Evolutionary conservation across 2,113 vertebrate species (phyloP).

Genomic region (Caracal caracal): DNA sequence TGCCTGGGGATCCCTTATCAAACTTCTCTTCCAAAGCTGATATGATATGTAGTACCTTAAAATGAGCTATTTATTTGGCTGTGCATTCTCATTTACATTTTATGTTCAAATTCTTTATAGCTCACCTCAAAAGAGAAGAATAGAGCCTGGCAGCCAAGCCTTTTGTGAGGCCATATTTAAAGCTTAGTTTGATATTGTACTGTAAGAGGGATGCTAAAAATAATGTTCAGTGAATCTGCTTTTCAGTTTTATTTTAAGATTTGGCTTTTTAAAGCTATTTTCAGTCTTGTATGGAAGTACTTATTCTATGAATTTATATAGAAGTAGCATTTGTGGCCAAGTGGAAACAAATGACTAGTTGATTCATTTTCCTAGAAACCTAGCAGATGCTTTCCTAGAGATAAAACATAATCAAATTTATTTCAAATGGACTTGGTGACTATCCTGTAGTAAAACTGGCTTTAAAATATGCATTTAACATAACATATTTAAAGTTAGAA

Average conservation of each 20-base stretch:
- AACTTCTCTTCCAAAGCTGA: background rate
- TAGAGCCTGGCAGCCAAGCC: background rate
- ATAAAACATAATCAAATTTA: conserved; percentile 50
- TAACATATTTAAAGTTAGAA: background rate
- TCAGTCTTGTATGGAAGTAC: conserved; percentile 11
- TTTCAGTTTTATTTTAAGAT: conserved; percentile 63
- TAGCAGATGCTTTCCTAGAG: conserved; percentile 69
- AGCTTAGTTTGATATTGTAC: background rate
- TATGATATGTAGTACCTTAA: background rate
- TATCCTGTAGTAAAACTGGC: conserved; percentile 32
- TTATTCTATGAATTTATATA: conserved; percentile 62
- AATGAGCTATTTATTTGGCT: background rate
- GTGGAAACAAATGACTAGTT: conserved; percentile 53
- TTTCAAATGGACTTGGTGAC: conserved; percentile 36
- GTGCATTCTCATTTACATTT: background rate
- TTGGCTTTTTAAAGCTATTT: conserved; percentile 46
- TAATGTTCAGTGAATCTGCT: conserved; percentile 49
- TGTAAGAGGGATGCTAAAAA: conserved; percentile 47
- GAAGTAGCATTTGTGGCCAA: conserved; percentile 68
- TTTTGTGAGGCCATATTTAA: background rate
- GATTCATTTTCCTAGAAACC: conserved; percentile 75
- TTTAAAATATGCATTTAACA: conserved; percentile 44
- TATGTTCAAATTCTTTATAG: background rate
- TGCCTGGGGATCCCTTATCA: background rate
- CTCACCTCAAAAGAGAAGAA: background rate